Percentiles rank a stretch among this genome's conserved stretches.
Conservation (phyloP, 1,140 invertebrate species). For the Brachionus paranguensis region DNA sequence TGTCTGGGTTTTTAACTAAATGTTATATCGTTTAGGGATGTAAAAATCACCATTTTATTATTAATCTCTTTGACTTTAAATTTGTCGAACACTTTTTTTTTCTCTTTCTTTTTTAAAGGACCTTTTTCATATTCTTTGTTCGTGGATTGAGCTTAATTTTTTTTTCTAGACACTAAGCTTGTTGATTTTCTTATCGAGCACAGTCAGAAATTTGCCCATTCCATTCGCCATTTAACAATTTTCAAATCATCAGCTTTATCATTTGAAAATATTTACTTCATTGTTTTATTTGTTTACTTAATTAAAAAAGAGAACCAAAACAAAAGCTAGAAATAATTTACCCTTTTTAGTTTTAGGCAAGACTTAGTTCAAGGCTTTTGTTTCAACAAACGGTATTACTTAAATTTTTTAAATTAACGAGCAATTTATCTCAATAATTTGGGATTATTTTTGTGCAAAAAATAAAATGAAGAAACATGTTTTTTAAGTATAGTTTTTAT, state of each 20-base stretch:
- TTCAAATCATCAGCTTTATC: not conserved
- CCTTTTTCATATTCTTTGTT: not conserved
- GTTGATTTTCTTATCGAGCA: not conserved
- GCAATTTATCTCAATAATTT: not conserved
- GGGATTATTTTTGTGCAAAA: not conserved
- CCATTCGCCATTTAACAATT: not conserved
- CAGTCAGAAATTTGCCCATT: not conserved
- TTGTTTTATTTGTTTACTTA: not conserved
- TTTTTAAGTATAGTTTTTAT: not conserved
- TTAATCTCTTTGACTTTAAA: conserved; percentile 1
- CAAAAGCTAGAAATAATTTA: not conserved
- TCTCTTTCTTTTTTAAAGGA: not conserved
- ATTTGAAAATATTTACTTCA: not conserved
- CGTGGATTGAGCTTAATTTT: not conserved
- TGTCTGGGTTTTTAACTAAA: not conserved
- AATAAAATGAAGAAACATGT: not conserved
- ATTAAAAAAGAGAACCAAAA: not conserved
- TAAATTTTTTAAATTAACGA: not conserved
- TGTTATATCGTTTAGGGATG: not conserved
- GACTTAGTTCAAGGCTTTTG: not conserved
- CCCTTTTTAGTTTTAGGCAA: not conserved
- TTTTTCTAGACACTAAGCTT: not conserved
- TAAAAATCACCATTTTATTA: not conserved
- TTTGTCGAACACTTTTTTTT: not conserved
- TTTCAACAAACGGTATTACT: too few relatives aligned